Evolutionary conservation across 2,888 invertebrate species (phyloP), one percentile per base, ranked within the genome.

Genomic region (Macaria liturata): DNA sequence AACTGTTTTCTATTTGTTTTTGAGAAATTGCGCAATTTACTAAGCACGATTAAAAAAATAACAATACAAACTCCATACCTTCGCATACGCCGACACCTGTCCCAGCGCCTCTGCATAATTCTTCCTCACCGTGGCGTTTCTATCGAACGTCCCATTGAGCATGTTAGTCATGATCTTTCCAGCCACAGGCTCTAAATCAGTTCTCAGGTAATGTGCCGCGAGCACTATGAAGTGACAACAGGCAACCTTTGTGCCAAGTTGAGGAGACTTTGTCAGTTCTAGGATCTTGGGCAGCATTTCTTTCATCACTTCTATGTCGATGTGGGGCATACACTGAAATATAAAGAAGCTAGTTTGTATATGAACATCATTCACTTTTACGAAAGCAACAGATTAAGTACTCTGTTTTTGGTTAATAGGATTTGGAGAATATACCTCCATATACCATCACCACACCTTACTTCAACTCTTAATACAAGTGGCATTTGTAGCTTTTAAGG

Each of bases 61-160:
- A 20, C 20, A 20, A 20, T 20, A 20, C 20, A 20, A 20, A 20
- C 20, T 20, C 1, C 20, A 65, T 50, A 94, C 96, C 91, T 98
- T 98, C 40, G 97, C 97, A 61, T 94, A 93, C 9, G 95, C 95
- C 6, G 97, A 95, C 4, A 98, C 92, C 75, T 97, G 95, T 0
- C 98, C 98, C 61, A 98, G 94, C 20, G 97, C 95, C 55, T 94
- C 93, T 0, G 98, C 96, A 80, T 95, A 97, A 65, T 96, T 95
- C 86, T 97, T 97, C 71, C 97, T 93, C 0, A 98, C 95, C 0
- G 96, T 95, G 0, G 94, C 91, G 78, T 98, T 98, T 59, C 97
- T 94, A 83, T 98, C 98, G 48, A 95, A 95, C 20, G 98, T 91
- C 0, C 97, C 97, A 67, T 94, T 94, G 43, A 97, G 91, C 54